Base-by-base conservation (phyloP, 2,797 vertebrate species). In the Bufotes viridis region DNA sequence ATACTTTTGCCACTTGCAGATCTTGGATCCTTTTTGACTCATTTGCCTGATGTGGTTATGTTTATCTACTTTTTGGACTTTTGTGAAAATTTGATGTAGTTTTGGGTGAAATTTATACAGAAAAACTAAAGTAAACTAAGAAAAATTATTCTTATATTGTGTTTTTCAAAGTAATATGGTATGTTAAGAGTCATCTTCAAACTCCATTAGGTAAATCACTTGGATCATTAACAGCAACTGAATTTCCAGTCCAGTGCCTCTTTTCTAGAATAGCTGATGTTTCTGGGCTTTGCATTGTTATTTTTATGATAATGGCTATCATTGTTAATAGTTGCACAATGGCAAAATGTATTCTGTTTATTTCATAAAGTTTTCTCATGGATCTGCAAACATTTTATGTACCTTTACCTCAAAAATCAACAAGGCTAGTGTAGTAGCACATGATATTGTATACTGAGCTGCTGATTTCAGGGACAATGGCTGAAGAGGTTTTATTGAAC, bases 181-280 rank as follows among this genome's bases (percentile, higher is more conserved):
- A 34, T 78, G 26, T 34, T 78, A 51, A 34, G 12, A 58, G 12
- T 80, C n/a, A 34, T 79, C 24, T 42, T 86, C 75, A 86, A 53
- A 76, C 63, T 14, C 76, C 85, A 86, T 86, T 86, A 86, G 75
- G 61, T 80, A 80, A 79, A 80, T 86, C 76, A 69, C 53, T 80
- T 80, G 76, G 76, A 70, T 80, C 53, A 80, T 86, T 86, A 86
- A 26, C 61, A 70, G 49, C 60, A 70, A n/a, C 51, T 57, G 76
- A 58, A 86, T 69, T 86, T 86, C 55, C 53, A 86, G 85, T 70
- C 76, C 53, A 53, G n/a, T 22, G 63, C 61, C 75, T 79, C 51
- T 58, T 75, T 75, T 57, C 6, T 29, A 4, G 9, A 34, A 58
- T 17, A 57, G 85, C 15, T 55, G 24, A 86, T 86, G 17, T 65